Evolutionary conservation across 2,888 invertebrate species (phyloP).

Genomic region (Cryptus viduatorius): DNA sequence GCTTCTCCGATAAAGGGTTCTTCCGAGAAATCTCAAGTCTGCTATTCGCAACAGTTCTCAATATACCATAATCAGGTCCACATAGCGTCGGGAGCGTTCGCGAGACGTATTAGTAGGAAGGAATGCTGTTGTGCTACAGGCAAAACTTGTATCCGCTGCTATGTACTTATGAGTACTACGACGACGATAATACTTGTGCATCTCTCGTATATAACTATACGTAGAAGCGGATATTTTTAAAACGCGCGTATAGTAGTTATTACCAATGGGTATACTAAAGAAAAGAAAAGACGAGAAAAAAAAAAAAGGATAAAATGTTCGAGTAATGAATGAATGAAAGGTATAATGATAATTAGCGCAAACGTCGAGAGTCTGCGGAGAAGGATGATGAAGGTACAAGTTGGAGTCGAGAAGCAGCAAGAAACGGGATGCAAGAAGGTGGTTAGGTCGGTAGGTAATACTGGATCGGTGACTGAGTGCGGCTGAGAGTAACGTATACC

Average conservation of each 20-base stretch:
- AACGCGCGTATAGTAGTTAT: neutral
- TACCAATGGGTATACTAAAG: neutral
- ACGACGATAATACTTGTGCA: slow-evolving; percentile 32
- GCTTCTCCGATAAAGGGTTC: slow-evolving; percentile 61
- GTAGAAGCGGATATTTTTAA: neutral
- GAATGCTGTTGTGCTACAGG: slow-evolving; percentile 66
- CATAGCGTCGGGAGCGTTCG: slow-evolving; percentile 31
- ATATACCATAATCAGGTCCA: slow-evolving; percentile 35
- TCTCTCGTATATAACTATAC: slow-evolving; percentile 7
- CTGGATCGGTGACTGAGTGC: slow-evolving; percentile 48
- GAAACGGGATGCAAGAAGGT: slow-evolving; percentile 61
- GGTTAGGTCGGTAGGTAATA: slow-evolving; percentile 58
- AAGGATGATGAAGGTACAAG: slow-evolving; percentile 1
- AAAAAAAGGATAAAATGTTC: neutral
- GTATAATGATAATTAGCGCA: slow-evolving; percentile 59
- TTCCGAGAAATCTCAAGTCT: slow-evolving; percentile 53
- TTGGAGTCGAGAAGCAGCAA: slow-evolving; percentile 46
- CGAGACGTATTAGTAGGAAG: slow-evolving; percentile 60
- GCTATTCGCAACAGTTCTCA: slow-evolving; percentile 51
- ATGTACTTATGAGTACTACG: slow-evolving; percentile 37
- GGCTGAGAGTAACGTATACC: slow-evolving; percentile 22
- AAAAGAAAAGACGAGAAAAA: slow-evolving; percentile 7
- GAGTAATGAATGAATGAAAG: slow-evolving; percentile 62
- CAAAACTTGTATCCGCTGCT: slow-evolving; percentile 57
- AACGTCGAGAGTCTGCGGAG: slow-evolving; percentile 9